Evolutionary conservation across 2,113 vertebrate genomes (phyloP).

Genomic region (Montifringilla adamsi): DNA sequence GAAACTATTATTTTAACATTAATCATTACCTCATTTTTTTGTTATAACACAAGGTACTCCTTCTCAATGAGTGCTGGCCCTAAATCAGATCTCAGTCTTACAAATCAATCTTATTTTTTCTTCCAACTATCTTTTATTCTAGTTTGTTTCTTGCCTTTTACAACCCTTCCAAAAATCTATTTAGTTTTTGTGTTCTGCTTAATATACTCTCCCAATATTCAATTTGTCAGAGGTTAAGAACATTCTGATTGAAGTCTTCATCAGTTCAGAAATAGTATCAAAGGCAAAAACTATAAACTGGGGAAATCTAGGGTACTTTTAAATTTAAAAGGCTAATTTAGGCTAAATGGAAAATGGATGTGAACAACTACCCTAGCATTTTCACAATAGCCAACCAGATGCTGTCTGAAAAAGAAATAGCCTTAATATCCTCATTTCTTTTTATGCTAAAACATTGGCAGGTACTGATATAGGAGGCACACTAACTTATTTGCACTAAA

Average conservation of each 20-base stretch:
- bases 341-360: conserved; percentile 3
- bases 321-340: conserved; percentile 33
- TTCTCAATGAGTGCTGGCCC: neutral
- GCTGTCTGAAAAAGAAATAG: neutral
- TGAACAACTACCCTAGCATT: neutral
- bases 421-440: conserved; percentile 9
- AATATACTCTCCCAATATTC: neutral
- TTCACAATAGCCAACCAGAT: conserved; percentile 1
- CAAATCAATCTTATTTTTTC: neutral
- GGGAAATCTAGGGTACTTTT: neutral
- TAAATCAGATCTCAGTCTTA: neutral
- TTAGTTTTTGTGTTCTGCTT: neutral
- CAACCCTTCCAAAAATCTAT: neutral
- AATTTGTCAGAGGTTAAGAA: conserved; percentile 18
- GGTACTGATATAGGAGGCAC: neutral
- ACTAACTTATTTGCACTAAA: neutral
- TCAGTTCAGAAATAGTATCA: neutral
- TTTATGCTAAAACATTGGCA: conserved; percentile 1
- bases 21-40: neutral
- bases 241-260: conserved; percentile 2
- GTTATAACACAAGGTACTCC: neutral
- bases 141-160: neutral
- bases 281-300: neutral
- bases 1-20: conserved; percentile 37
- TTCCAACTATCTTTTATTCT: neutral